Base-by-base conservation (phyloP, 2,113 vertebrate species). In the Hippocampus comes region DNA sequence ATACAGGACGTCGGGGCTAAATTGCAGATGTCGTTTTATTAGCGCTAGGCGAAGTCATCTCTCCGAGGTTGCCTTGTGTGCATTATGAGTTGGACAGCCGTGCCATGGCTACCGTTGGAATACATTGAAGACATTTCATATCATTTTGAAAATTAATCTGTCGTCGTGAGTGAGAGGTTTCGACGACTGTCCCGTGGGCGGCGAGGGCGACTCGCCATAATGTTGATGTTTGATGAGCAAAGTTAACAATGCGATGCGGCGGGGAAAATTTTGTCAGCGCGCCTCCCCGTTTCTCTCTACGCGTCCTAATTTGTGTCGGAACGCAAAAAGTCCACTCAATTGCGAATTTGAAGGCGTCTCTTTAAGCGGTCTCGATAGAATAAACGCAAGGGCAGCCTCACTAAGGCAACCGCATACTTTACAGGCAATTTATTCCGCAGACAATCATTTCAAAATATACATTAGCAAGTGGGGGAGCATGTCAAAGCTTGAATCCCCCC, bases 1-100 rank as follows among this genome's bases (percentile, higher is more conserved):
- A 15, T 61, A 64, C 41, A 66, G 79, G 74, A 77, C 74, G 9
- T 78, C 41, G 76, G 30, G 79, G 80, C 80, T 78, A 86, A 89
- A 88, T 88, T 84, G 83, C 78, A 86, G 85, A 87, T 86, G 84
- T 84, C 78, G 53, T 87, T 86, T 88, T 84, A 84, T 91, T 89
- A 86, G 81, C 71, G 72, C 21, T 56, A 67, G 55, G 76, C 74
- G 61, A 71, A 81, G 78, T 85, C 78, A 83, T 88, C 82, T 87
- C 76, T 78, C 81, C 73, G 27, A 66, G 80, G 78, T 78, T 72
- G 78, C 82, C 78, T 84, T 78, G 77, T 63, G 73, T 88, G 82
- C 81, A 79, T 88, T 84, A 82, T 73, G 77, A 90, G 87, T 84
- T 81, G 88, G 82, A 86, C 79, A 83, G 84, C 67, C 75, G 25